Base-by-base conservation (phyloP, 2,888 invertebrate species). In the Trichogramma evanescens region DNA sequence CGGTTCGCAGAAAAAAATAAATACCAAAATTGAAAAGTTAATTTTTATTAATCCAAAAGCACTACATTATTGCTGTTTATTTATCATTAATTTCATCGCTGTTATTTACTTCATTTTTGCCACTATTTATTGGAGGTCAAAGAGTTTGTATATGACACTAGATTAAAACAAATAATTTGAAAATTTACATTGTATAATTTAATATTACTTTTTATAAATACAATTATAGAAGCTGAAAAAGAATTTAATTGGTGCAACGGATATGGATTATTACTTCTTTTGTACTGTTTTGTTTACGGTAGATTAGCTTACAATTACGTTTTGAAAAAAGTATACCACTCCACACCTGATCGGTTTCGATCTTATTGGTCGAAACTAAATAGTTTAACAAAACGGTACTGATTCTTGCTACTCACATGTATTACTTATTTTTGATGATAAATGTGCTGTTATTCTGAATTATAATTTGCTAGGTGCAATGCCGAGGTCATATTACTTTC, bases 261-360 rank as follows among this genome's bases (percentile, higher is more conserved):
- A 0, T 87, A 88, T 67, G 91, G 91, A 46, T 84, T 91, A 73
- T 78, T 91, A 0, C 77, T 89, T 39, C 80, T 90, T 0, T 70
- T 91, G 0, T 77, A 86, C 2, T 74, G 77, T 8, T 79, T 88
- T 42, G 73, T 83, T 4, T 87, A 88, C 66, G 80, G 83, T 66
- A 82, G 83, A 56, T 58, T 89, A 0, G 71, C 86, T 40, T 90
- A 91, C 73, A 86, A 82, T 67, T 70, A 79, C 52, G 73, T 88
- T 4, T 74, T 89, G 44, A 88, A 89, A 76, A 82, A 80, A 7
- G 63, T 58, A 6, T 40, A 4, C 6, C 38, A 7, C 6, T 54
- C n/a, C 5, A 54, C 61, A 39, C 9, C 58, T 50, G 6, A 46
- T 45, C 39, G 42, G 5, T 40, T 53, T 26, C 26, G 26, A 26